A percentile compares a stretch with the other conserved stretches of the same genome.
phyloP scores from a whole-genome alignment of 2,797 vertebrate genomes.

The Notolepis coatsorum region DNA sequence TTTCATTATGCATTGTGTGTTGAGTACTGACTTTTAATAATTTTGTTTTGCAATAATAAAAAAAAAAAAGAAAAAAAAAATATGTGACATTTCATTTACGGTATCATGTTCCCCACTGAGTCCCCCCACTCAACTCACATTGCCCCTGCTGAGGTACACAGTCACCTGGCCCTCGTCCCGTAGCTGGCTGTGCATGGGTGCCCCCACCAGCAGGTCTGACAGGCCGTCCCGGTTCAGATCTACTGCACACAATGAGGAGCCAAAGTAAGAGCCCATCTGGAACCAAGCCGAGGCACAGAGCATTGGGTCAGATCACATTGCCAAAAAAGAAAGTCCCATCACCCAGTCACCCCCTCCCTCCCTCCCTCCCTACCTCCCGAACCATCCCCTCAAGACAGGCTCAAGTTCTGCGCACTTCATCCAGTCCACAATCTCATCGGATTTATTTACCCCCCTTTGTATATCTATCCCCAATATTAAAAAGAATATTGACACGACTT shows the following conservation, averaged over 20 bases:
- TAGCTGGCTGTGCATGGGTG: constrained; percentile 96
- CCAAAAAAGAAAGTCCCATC: constrained; percentile 5
- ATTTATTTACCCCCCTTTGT: constrained; percentile 24
- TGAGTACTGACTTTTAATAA: too few species aligned
- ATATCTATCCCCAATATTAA: constrained; percentile 33
- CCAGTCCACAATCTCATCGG: constrained; percentile 29
- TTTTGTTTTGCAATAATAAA: too few species aligned
- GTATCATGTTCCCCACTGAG: constrained; percentile 33
- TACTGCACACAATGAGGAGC: constrained; percentile 99
- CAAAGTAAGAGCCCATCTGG: constrained; percentile 99
- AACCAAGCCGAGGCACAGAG: constrained; percentile 93
- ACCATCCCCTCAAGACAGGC: constrained; percentile 22
- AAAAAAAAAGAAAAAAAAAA: too few species aligned
- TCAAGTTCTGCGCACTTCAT: constrained; percentile 37
- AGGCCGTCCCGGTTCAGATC: constrained; percentile 96
- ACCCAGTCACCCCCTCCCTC: not conserved
- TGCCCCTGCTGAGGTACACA: constrained; percentile 96
- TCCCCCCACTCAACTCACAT: constrained; percentile 86
- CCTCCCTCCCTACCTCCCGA: too few species aligned
- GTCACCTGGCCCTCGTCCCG: constrained; percentile 98
- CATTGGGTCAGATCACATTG: constrained; percentile 84
- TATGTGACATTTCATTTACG: too few species aligned
- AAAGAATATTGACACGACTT: constrained; percentile 43
- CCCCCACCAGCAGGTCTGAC: constrained; percentile 97
- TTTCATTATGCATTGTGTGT: too few species aligned